phyloP scores from a whole-genome alignment of 2,888 invertebrate species.

The Neelides folsomi region DNA sequence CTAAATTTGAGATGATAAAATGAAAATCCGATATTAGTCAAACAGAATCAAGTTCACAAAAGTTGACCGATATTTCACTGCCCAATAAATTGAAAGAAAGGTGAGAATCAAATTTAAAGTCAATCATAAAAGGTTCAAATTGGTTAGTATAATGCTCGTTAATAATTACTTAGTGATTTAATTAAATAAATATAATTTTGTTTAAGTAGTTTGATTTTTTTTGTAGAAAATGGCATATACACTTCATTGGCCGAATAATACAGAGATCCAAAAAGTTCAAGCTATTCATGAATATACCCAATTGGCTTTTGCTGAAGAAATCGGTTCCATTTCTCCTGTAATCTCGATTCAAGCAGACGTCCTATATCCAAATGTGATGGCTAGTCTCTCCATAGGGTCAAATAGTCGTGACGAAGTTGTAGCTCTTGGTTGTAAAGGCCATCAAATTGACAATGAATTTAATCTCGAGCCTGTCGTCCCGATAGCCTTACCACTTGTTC shows the following conservation, averaged over 20 bases:
- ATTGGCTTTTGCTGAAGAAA: conserved; percentile 9
- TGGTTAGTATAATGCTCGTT: no score
- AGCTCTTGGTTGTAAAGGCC: conserved; percentile 21
- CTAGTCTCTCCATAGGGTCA: background rate
- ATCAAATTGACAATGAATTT: conserved; percentile 24
- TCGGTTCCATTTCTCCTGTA: conserved; percentile 13
- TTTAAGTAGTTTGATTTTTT: conserved; percentile 1
- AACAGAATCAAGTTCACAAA: no score
- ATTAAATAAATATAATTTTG: no score
- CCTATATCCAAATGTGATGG: conserved; percentile 23
- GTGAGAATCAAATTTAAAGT: no score
- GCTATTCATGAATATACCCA: background rate
- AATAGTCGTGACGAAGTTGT: background rate
- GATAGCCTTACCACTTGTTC: conserved; percentile 21
- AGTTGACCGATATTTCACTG: no score
- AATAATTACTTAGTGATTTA: no score
- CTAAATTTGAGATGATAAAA: no score
- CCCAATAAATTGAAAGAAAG: no score
- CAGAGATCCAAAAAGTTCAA: background rate
- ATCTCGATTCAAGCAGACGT: conserved; percentile 21
- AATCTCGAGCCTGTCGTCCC: conserved; percentile 19
- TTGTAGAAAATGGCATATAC: conserved; percentile 3
- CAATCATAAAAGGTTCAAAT: no score
- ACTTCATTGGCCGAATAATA: conserved; percentile 4
- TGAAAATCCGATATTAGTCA: no score